A percentile compares a stretch with the other conserved stretches of the same genome.
Evolutionary conservation across 2,113 vertebrate genomes (phyloP).

Genomic region (Trichomycterus rosablanca): DNA sequence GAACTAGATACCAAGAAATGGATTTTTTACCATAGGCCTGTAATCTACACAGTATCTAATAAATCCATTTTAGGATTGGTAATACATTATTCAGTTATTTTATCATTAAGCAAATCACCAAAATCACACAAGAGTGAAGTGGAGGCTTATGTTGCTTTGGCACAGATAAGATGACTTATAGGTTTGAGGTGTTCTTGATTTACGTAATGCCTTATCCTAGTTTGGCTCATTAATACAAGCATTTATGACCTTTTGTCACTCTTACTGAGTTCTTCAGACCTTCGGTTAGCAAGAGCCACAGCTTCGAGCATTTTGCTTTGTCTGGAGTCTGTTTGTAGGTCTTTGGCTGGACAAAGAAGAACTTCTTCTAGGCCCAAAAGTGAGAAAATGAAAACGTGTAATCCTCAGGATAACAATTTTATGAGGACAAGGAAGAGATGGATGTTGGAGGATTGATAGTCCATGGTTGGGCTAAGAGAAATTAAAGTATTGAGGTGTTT

Average conservation of each 20-base stretch:
- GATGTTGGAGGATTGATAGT: too few relatives aligned
- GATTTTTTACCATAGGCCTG: constrained; percentile 1
- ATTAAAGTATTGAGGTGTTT: too few relatives aligned
- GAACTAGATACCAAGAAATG: too few relatives aligned
- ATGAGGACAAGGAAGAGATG: too few relatives aligned
- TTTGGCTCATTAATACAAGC: constrained; percentile 65
- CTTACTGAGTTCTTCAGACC: constrained; percentile 63
- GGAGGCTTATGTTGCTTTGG: constrained; percentile 10
- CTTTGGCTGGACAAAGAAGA: too few relatives aligned
- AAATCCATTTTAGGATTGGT: constrained; percentile 8
- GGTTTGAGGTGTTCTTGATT: constrained; percentile 30
- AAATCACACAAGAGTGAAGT: constrained; percentile 23
- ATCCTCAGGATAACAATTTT: neutral
- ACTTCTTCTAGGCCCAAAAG: too few relatives aligned
- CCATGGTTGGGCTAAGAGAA: too few relatives aligned
- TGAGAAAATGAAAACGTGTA: neutral
- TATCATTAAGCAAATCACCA: constrained; percentile 29
- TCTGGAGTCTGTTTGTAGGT: too few relatives aligned
- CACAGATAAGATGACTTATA: constrained; percentile 18
- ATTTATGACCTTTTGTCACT: constrained; percentile 73
- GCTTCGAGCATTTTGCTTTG: too few relatives aligned
- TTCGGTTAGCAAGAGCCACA: too few relatives aligned
- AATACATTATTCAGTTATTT: constrained; percentile 20
- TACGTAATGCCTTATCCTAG: constrained; percentile 44
- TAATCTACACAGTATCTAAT: constrained; percentile 3